Percentiles rank a stretch among this genome's conserved stretches.
These are phyloP conservation scores for Podocnemis expansa DNA, from an alignment of 2,113 vertebrate genomes.

Conservation along the genomic window DNA sequence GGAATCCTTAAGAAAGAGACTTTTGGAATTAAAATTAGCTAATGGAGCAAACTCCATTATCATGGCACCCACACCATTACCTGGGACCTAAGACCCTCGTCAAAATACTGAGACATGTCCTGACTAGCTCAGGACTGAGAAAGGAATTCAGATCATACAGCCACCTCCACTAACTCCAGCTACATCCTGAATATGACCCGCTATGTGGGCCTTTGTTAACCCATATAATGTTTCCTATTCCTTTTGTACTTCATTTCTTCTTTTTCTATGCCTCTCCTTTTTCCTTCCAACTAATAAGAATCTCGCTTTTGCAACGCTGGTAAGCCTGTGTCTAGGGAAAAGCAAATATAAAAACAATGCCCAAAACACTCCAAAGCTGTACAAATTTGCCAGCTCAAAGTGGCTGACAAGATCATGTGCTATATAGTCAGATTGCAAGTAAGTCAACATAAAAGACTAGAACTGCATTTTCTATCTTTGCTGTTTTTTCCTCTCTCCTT, in stretches of 20 bases:
- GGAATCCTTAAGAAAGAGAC: not conserved
- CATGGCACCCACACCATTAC: not conserved
- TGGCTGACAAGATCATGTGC: not conserved
- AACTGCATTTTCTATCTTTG: not conserved
- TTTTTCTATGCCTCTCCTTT: not conserved
- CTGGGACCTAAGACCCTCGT: not conserved
- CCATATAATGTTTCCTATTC: not conserved
- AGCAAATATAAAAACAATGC: not conserved
- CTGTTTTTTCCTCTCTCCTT: not conserved
- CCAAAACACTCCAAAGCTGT: not conserved
- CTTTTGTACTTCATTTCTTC: not conserved
- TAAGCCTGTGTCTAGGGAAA: not conserved
- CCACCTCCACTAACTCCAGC: not conserved
- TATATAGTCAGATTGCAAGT: not conserved
- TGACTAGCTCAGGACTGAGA: not conserved
- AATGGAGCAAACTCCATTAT: not conserved
- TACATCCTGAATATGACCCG: not conserved
- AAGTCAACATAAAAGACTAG: not conserved
- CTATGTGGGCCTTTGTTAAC: not conserved
- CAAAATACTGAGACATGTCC: not conserved
- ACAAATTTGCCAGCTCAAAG: not conserved
- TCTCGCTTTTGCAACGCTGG: not conserved
- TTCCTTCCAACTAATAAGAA: not conserved
- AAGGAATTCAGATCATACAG: not conserved
- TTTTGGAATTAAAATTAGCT: not conserved